Evolutionary conservation across 2,888 invertebrate species (phyloP).

Genomic region (Drosophila glabriapex): DNA sequence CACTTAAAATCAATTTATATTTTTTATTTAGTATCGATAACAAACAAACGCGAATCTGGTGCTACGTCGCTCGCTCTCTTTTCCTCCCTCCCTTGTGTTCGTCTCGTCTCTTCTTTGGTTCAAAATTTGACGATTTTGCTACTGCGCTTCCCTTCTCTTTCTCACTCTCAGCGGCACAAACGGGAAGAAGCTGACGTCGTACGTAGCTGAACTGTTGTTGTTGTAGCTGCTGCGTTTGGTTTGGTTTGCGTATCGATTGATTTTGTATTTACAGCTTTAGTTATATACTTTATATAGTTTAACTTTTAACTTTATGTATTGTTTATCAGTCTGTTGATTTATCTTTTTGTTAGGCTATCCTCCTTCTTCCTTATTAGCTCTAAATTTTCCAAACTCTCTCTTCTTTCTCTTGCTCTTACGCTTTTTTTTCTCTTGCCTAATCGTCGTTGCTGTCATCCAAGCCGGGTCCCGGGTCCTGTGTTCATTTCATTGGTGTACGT

Average conservation of each 20-base stretch:
- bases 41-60: conserved; percentile 51
- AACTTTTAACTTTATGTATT: conserved; percentile 78
- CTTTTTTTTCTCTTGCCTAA: conserved; percentile 33
- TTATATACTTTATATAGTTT: conserved; percentile 79
- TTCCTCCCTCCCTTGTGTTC: conserved; percentile 21
- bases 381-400: conserved; percentile 75
- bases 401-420: conserved; percentile 43
- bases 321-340: conserved; percentile 85
- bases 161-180: conserved; percentile 35
- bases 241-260: conserved; percentile 55
- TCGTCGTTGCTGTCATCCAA: conserved; percentile 57
- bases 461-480: conserved; percentile 58
- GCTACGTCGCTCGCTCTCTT: conserved; percentile 30
- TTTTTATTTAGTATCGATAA: conserved; percentile 56
- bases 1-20: conserved; percentile 84
- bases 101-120: conserved; percentile 41
- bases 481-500: conserved; percentile 5
- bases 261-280: conserved; percentile 77
- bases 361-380: conserved; percentile 57
- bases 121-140: conserved; percentile 42
- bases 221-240: conserved; percentile 26
- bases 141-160: conserved; percentile 28
- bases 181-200: conserved; percentile 30
- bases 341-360: conserved; percentile 76
- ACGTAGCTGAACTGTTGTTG: conserved; percentile 1